Evolutionary conservation across 1,140 invertebrate genomes (phyloP).

Genomic region (Penaeus japonicus): DNA sequence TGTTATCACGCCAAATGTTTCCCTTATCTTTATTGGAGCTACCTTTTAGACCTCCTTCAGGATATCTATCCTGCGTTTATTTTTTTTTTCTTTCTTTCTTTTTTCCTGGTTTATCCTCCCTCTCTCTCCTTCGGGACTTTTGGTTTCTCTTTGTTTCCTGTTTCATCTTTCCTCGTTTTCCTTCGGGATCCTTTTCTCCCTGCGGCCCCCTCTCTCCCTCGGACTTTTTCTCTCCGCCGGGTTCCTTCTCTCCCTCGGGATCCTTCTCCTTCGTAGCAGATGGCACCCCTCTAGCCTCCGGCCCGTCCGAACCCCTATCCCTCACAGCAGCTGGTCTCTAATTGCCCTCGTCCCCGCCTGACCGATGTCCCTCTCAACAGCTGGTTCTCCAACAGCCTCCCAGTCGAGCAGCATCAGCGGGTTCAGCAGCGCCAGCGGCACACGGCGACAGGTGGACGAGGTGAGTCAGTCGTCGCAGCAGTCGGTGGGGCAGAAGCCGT

Average conservation of each 20-base stretch:
- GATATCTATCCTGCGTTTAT: background rate
- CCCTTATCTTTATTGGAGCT: no score
- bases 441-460: constrained; percentile 45
- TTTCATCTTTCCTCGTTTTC: background rate
- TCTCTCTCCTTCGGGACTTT: background rate
- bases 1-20: no score
- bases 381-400: constrained; percentile 54
- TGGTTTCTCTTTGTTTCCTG: background rate
- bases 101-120: background rate
- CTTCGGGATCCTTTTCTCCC: background rate
- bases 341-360: background rate
- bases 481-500: constrained; percentile 25
- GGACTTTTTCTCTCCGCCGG: background rate
- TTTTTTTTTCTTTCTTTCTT: background rate
- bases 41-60: no score
- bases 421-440: constrained; percentile 59
- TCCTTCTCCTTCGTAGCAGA: no score
- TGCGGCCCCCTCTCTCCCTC: background rate
- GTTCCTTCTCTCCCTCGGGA: background rate
- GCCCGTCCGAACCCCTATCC: background rate
- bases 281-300: background rate
- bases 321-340: background rate
- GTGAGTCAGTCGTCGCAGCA: constrained; percentile 36
- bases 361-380: background rate
- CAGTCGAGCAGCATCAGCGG: constrained; percentile 60